Percentiles rank a stretch among this genome's conserved stretches.
Evolutionary conservation across 2,888 invertebrate genomes (phyloP).

Genomic region (Sarcophaga rosellei): DNA sequence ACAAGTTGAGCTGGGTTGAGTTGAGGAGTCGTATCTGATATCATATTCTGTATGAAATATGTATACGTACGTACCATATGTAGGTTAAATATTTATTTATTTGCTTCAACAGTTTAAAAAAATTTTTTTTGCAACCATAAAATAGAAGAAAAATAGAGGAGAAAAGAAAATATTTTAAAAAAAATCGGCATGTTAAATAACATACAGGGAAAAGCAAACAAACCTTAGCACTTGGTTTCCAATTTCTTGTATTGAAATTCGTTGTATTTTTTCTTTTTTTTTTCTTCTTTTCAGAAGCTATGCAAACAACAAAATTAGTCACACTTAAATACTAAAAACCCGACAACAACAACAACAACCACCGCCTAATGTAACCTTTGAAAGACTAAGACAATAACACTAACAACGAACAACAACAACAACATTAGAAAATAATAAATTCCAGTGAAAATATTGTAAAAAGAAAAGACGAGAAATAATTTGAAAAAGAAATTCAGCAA

Average conservation of each 20-base stretch:
- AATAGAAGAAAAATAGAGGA: slow-evolving; percentile 36
- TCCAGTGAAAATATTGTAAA: background rate
- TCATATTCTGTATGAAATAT: background rate
- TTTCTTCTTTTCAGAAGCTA: background rate
- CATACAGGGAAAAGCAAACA: background rate
- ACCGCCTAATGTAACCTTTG: slow-evolving; percentile 33
- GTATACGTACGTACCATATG: slow-evolving; percentile 18
- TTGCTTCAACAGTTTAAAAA: slow-evolving; percentile 21
- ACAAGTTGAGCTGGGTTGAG: background rate
- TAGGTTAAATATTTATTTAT: slow-evolving; percentile 64
- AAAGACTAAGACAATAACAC: slow-evolving; percentile 6
- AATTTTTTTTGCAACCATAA: slow-evolving; percentile 54
- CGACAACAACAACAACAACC: background rate
- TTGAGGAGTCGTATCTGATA: background rate
- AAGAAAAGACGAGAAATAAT: background rate
- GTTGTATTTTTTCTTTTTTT: slow-evolving; percentile 21
- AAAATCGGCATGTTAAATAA: background rate
- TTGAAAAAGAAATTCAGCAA: background rate
- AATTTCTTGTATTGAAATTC: slow-evolving; percentile 44
- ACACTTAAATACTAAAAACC: background rate
- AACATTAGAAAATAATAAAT: background rate
- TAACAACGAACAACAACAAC: slow-evolving; percentile 1
- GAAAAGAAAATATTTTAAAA: slow-evolving; percentile 2
- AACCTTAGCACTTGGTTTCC: slow-evolving; percentile 63
- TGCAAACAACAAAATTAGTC: background rate